Percentiles rank a stretch among this genome's conserved stretches.
phyloP scores from a whole-genome alignment of 64 coral and sea anemone species.

The Montipora foliosa region DNA sequence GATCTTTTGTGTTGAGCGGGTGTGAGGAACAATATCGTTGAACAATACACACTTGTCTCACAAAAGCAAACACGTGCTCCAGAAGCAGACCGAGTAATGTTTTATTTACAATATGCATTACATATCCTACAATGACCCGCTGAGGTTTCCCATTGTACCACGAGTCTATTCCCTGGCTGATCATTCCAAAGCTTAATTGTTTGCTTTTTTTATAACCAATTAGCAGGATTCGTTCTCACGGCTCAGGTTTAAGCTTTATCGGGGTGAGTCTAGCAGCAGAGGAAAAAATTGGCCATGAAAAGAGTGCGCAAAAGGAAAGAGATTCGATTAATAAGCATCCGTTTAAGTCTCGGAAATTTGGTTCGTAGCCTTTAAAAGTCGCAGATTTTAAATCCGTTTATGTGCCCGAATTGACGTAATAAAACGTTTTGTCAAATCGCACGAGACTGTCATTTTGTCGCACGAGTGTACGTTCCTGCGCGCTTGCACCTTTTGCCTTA shows the following conservation, averaged over 20 bases:
- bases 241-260: background rate
- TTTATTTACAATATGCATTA: conserved; percentile 54
- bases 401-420: background rate
- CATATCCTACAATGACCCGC: conserved; percentile 3
- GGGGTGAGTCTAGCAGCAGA: background rate
- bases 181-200: conserved; percentile 54
- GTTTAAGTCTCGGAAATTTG: background rate
- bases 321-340: background rate
- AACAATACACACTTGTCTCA: conserved; percentile 51
- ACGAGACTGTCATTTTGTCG: conserved; percentile 1
- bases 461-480: conserved; percentile 3
- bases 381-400: background rate
- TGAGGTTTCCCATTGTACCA: conserved; percentile 11
- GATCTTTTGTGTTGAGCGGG: conserved; percentile 29
- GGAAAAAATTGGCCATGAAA: background rate
- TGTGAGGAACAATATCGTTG: conserved; percentile 9
- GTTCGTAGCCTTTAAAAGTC: background rate
- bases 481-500: background rate
- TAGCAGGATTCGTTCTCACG: conserved; percentile 53
- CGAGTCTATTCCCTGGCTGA: background rate
- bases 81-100: conserved; percentile 32
- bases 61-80: conserved; percentile 53
- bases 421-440: background rate
- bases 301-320: background rate
- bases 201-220: conserved; percentile 53